Percentiles rank a stretch among this genome's conserved stretches.
These are phyloP conservation scores for Polydrusus pterygomalis DNA, from an alignment of 2,888 invertebrate genomes.

Conservation along the genomic window DNA sequence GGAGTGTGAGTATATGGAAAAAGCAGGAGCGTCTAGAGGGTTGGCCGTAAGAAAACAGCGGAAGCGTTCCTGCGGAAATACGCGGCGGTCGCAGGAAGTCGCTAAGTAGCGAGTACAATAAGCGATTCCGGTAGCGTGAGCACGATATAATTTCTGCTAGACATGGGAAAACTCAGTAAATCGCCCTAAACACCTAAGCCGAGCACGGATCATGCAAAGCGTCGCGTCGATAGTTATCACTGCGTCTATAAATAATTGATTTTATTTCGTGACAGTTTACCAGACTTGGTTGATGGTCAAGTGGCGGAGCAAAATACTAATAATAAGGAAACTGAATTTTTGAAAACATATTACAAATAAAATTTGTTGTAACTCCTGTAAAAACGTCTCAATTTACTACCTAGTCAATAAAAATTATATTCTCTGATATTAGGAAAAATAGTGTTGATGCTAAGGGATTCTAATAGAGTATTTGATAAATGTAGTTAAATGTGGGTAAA, in stretches of 20 bases:
- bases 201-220: conserved; percentile 59
- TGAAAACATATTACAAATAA: neutral
- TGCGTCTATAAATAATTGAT: conserved; percentile 58
- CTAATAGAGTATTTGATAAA: too few species aligned
- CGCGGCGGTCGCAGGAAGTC: conserved; percentile 71
- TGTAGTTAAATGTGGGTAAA: too few species aligned
- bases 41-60: conserved; percentile 68
- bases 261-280: conserved; percentile 59
- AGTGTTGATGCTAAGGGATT: too few species aligned
- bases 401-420: too few species aligned
- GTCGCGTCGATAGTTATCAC: conserved; percentile 50
- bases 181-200: conserved; percentile 60
- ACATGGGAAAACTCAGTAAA: conserved; percentile 64
- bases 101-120: conserved; percentile 72
- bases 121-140: conserved; percentile 72
- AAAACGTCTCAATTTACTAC: too few species aligned
- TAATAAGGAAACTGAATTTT: neutral
- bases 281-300: conserved; percentile 24
- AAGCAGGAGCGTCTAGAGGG: conserved; percentile 44
- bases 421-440: too few species aligned
- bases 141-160: conserved; percentile 62
- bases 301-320: conserved; percentile 1
- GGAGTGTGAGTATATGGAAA: conserved; percentile 16
- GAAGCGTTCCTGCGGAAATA: conserved; percentile 70
- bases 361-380: too few species aligned